These are phyloP conservation scores for Pitangus sulphuratus DNA, from an alignment of 2,797 vertebrate genomes.

Conservation along the genomic window DNA sequence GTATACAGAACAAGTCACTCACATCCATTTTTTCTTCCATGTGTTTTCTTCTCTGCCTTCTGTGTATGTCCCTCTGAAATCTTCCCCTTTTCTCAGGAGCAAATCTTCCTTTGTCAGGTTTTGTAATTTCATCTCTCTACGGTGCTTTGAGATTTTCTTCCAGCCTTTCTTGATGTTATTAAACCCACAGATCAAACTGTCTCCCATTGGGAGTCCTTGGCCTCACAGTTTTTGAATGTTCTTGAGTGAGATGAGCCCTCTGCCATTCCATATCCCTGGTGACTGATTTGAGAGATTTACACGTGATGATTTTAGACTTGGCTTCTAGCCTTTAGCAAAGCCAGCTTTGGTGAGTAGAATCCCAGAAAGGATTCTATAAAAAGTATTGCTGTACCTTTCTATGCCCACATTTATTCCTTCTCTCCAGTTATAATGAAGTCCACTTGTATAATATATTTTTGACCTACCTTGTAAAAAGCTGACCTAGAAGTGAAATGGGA, in stretches of 20 bases:
- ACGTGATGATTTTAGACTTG: background rate
- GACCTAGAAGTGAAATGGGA: background rate
- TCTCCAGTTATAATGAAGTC: background rate
- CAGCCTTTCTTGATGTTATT: background rate
- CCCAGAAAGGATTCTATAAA: background rate
- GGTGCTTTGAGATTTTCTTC: background rate
- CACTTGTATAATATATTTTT: background rate
- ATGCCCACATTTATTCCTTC: background rate
- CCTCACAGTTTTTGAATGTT: background rate
- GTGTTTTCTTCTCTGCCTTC: background rate
- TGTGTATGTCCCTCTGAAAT: background rate
- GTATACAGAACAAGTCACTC: background rate
- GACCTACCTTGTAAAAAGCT: background rate
- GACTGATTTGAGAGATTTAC: background rate
- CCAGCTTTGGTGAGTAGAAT: background rate
- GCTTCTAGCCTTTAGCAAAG: background rate
- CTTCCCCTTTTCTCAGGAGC: background rate
- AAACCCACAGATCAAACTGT: background rate
- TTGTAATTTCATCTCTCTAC: background rate
- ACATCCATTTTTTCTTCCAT: accelerated
- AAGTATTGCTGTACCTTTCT: background rate
- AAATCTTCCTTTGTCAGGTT: background rate
- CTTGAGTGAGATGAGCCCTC: background rate
- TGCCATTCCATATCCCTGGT: background rate
- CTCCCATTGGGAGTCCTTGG: background rate